Evolutionary conservation across 2,888 invertebrate species (phyloP), one percentile per base, ranked within the genome.

Genomic region (Nowickia ferox): DNA sequence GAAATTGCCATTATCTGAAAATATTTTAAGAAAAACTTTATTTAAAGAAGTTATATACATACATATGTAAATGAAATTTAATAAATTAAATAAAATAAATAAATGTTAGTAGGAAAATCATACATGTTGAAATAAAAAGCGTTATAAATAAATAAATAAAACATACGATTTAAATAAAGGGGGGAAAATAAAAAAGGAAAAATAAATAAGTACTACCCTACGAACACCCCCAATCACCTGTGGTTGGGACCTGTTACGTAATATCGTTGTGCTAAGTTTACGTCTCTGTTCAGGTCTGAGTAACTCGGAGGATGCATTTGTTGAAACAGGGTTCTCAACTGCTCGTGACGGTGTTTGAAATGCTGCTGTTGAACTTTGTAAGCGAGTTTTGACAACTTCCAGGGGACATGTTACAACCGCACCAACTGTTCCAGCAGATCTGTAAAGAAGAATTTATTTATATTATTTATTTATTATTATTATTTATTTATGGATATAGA

Each of bases 381-480:
- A 95, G 42, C 99, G 95, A 13, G 99, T 99, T 93, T 99, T 99
- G 63, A 99, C 98, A 88, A 99, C 99, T 94, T 99, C 99, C 90
- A 99, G 94, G 13, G 99, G 99, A 93, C 99, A 99, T 91, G 99
- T 99, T 88, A 98, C 96, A 88, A 99, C 97, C 19, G 99, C 99
- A 75, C 99, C 99, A 65, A 97, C 96, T 74, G 99, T 99, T 87
- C 99, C 99, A 87, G 98, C 99, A 93, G 97, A 95, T 92, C 99
- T 99, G 93, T 40, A 93, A 93, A 88, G 84, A 85, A 83, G 42
- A 42, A 11, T 8, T 6, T 22, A 3, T 9, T 5, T 22, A n/a
- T n/a, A n/a, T n/a, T n/a, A n/a, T n/a, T n/a, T n/a, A n/a, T n/a
- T n/a, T n/a, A n/a, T n/a, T n/a, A n/a, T n/a, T n/a, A n/a, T n/a